phyloP scores from a whole-genome alignment of 2,888 invertebrate genomes.

The Achlya flavicornis region DNA sequence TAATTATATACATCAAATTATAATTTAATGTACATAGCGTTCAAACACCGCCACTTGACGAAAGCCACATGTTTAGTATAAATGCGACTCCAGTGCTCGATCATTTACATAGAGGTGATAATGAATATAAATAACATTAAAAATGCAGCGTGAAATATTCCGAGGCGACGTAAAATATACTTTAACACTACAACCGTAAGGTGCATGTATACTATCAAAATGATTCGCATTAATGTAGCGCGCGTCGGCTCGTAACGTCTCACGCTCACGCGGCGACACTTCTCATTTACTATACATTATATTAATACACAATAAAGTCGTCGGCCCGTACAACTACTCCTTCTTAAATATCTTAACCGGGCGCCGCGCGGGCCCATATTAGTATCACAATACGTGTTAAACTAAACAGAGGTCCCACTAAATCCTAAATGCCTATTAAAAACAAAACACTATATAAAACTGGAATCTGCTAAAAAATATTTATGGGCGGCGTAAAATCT shows the following conservation, averaged over 20 bases:
- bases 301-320: conserved; percentile 17
- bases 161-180: conserved; percentile 10
- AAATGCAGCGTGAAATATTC: conserved; percentile 6
- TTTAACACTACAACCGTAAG: conserved; percentile 14
- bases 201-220: conserved; percentile 10
- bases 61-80: conserved; percentile 18
- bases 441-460: conserved; percentile 60
- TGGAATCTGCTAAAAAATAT: conserved; percentile 61
- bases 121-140: conserved; percentile 12
- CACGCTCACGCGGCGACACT: conserved; percentile 18
- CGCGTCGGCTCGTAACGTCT: conserved; percentile 12
- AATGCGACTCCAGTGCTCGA: conserved; percentile 9
- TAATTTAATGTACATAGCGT: conserved; percentile 68
- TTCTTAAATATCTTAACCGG: conserved; percentile 68
- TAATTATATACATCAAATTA: conserved; percentile 77
- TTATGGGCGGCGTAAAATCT: conserved; percentile 45
- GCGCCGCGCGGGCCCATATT: conserved; percentile 70
- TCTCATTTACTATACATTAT: conserved; percentile 11
- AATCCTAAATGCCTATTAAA: conserved; percentile 64
- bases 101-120: conserved; percentile 11
- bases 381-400: conserved; percentile 79
- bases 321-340: conserved; percentile 39
- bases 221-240: conserved; percentile 15
- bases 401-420: conserved; percentile 73
- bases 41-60: background rate